phyloP scores from a whole-genome alignment of 2,797 vertebrate genomes.

The Lithobates sylvaticus region DNA sequence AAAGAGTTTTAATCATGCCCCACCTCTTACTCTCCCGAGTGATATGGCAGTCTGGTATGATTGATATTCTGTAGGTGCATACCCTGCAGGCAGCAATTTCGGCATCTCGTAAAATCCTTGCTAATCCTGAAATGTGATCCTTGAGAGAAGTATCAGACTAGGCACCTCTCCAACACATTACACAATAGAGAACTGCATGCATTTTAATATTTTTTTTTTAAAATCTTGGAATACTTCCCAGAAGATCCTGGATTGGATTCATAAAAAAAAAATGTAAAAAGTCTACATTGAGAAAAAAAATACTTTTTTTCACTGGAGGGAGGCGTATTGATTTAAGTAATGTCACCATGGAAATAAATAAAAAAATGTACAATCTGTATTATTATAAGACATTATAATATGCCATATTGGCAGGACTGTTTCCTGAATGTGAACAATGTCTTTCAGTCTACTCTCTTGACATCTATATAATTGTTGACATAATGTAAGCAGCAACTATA shows the following conservation, averaged over 20 bases:
- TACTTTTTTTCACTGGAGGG: background rate
- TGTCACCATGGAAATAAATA: background rate
- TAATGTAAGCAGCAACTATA: background rate
- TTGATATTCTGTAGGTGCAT: conserved; percentile 37
- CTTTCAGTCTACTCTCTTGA: background rate
- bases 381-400: background rate
- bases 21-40: conserved; percentile 6
- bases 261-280: conserved; percentile 7
- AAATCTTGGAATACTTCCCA: conserved; percentile 57
- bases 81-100: conserved; percentile 49
- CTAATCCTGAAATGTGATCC: conserved; percentile 64
- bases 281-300: background rate
- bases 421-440: background rate
- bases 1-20: conserved; percentile 27
- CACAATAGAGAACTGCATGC: conserved; percentile 49
- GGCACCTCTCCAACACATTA: conserved; percentile 60
- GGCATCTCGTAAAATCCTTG: conserved; percentile 35
- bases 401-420: background rate
- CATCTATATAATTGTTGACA: background rate
- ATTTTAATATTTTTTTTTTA: conserved; percentile 54
- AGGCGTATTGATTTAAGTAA: conserved; percentile 18
- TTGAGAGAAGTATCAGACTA: conserved; percentile 41
- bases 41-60: conserved; percentile 31
- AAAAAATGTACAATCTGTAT: background rate
- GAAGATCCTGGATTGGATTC: conserved; percentile 44